Base-by-base conservation (phyloP, 2,888 invertebrate species). In the Ophonus ardosiacus region DNA sequence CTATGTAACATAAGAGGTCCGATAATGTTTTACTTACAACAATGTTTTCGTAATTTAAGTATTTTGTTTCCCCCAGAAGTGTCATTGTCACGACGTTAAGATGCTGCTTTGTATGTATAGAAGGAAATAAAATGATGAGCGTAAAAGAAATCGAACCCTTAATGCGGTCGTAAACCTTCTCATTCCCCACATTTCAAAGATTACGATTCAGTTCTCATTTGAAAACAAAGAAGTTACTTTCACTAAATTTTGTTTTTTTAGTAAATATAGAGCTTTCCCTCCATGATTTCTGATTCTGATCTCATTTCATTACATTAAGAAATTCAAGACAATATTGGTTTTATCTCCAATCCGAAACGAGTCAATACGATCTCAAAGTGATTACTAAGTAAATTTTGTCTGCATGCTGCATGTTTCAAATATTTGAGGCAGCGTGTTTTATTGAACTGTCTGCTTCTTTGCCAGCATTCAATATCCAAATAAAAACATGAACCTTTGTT, bases 291-390 rank as follows among this genome's bases (percentile, higher is more conserved):
- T 74, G 71, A 74, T 74, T 74, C 71, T 74, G 43, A 43, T 74
- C 71, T 74, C 43, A 74, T 74, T 74, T 74, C 71, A 74, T 74
- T 74, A 43, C 71, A 74, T 74, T 74, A 74, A 74, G 71, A 74
- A 74, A 74, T 43, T 74, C 71, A 74, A 74, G 43, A 74, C 71
- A 74, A 74, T 74, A 74, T 74, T 74, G 71, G 71, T 74, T 74
- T 74, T 74, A 74, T 74, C 40, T 74, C 71, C 71, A 18, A 43
- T 74, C 18, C 43, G 43, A 43, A 74, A 74, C 40, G 71, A 74
- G 40, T 74, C 71, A 51, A 74, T 74, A 74, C 71, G 43, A 74
- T 74, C 71, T 74, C 40, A 74, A 74, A 74, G 43, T 74, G 71
- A 74, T 74, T 74, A 74, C 71, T 74, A 43, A 74, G 43, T 68